Conservation (phyloP, 64 coral and sea anemone genomes). For the Hydrozoanthus tunicans region DNA sequence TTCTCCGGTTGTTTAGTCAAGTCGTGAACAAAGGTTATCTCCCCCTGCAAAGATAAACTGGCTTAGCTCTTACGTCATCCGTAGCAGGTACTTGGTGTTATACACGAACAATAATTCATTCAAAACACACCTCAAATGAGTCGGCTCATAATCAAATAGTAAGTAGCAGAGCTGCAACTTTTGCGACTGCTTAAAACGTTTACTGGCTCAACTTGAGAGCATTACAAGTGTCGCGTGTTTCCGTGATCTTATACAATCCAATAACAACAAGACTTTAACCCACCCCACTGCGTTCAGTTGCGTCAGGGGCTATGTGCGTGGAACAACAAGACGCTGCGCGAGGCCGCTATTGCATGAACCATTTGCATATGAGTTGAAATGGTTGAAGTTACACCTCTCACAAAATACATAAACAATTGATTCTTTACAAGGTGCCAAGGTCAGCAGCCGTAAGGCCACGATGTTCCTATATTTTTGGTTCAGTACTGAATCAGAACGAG, state of each 20-base stretch:
- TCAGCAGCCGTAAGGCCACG: not conserved
- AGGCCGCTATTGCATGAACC: not conserved
- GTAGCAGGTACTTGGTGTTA: not conserved
- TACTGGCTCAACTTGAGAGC: too few species aligned
- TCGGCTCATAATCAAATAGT: too few species aligned
- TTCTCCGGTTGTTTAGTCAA: not conserved
- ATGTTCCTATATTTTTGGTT: too few species aligned
- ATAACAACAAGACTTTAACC: not conserved
- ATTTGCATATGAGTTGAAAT: conserved; percentile 37
- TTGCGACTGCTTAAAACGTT: too few species aligned
- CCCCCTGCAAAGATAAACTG: too few species aligned
- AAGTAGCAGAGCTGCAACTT: not conserved
- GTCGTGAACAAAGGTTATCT: not conserved
- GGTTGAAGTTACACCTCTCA: not conserved
- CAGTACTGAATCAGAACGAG: too few species aligned
- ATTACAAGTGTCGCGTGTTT: conserved; percentile 1
- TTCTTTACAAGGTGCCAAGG: not conserved
- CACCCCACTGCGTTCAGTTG: not conserved
- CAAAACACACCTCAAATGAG: too few species aligned
- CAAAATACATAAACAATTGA: not conserved
- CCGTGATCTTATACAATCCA: not conserved
- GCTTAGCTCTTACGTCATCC: too few species aligned
- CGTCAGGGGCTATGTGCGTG: not conserved
- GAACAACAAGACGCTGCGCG: not conserved
- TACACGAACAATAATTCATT: too few species aligned